Evolutionary conservation across 1,140 invertebrate species (phyloP), one percentile per base, ranked within the genome.

Genomic region (Halesus radiatus): DNA sequence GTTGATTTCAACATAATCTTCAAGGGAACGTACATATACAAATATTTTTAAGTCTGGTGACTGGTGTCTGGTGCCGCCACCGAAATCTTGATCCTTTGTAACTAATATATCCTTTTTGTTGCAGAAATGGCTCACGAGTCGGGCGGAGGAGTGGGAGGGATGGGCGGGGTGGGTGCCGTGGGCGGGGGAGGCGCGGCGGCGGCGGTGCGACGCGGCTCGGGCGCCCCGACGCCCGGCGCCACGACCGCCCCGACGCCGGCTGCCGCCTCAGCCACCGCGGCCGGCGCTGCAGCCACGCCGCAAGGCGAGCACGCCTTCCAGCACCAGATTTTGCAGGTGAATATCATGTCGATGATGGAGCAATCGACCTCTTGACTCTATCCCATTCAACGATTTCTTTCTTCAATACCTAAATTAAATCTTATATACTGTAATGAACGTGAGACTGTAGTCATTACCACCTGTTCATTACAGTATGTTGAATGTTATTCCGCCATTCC

Each of bases 121-220:
- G 64, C 87, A 86, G 88, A 90, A 83, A 90, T 90, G 88, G 88
- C 88, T 78, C 88, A 88, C 85, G 88, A 90, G 85, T 85, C 85
- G 78, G 85, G 32, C 32, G 32, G 83, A 32, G 82, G 76, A 23
- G 81, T 62, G n/a, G 81, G 32, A 37, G 32, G 32, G 3, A 6
- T 37, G 32, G 32, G 76, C 22, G 76, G 76, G 78, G 32, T 37
- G 3, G 32, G 32, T 4, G 32, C 32, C 1, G 32, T 8, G 32
- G 32, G 32, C 32, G 32, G 4, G 32, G 32, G 32, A 1, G 85
- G 78, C 18, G 80, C 56, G 18, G 82, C 58, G 18, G 82, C 58
- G 15, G 74, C 73, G 18, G 72, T 56, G 37, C 58, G 80, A 20
- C 54, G 85, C 54, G 86, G 85, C 70, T 56, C 53, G 26, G 72